Evolutionary conservation across 1,140 invertebrate species (phyloP).

Genomic region (Drosophila sechellia): DNA sequence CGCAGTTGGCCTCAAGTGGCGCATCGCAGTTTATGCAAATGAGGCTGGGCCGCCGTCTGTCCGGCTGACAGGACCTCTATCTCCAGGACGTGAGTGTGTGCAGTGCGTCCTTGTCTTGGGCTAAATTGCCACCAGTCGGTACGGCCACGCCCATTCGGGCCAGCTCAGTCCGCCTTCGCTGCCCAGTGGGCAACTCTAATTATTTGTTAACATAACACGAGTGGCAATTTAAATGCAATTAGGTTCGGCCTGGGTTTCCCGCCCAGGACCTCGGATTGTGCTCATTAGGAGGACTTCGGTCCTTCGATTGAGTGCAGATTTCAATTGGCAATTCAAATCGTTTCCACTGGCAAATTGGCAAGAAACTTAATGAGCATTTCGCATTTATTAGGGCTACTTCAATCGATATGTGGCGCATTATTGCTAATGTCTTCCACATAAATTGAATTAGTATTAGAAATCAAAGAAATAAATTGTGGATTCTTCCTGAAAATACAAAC

Average conservation of each 20-base stretch:
- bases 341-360: conserved; percentile 39
- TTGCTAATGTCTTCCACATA: not conserved
- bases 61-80: conserved; percentile 21
- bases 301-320: conserved; percentile 48
- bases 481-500: too few relatives aligned
- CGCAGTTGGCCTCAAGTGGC: conserved; percentile 28
- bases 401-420: not conserved
- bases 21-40: conserved; percentile 68
- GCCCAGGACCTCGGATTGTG: conserved; percentile 25
- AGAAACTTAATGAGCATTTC: conserved; percentile 48
- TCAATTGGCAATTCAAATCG: conserved; percentile 50
- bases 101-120: conserved; percentile 60
- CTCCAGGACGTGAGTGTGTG: conserved; percentile 9
- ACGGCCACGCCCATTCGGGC: conserved; percentile 29
- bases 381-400: conserved; percentile 21
- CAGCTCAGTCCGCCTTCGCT: conserved; percentile 40
- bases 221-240: conserved; percentile 82
- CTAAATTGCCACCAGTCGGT: conserved; percentile 50
- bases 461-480: not conserved
- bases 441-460: not conserved
- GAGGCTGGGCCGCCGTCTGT: conserved; percentile 28
- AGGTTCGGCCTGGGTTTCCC: conserved; percentile 51
- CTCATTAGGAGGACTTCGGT: conserved; percentile 59
- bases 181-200: conserved; percentile 78
- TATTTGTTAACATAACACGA: conserved; percentile 82